These are phyloP conservation scores for Triops longicaudatus DNA, from an alignment of 1,140 invertebrate genomes.

Conservation along the genomic window DNA sequence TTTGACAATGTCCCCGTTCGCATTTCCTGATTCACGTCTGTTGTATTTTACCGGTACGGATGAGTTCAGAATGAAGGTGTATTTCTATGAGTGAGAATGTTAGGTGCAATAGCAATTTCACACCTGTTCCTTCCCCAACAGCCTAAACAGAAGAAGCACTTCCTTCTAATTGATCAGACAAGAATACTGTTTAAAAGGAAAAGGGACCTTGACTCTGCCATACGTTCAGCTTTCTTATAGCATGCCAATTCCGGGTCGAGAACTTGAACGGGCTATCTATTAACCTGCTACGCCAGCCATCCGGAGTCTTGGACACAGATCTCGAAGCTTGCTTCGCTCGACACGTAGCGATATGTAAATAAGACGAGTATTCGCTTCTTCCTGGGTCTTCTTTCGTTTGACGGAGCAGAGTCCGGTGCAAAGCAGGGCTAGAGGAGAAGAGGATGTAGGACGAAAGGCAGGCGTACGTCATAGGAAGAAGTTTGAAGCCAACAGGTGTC, in stretches of 20 bases:
- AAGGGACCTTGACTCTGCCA: neutral
- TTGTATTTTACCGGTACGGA: no score
- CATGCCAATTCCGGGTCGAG: neutral
- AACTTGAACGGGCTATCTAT: neutral
- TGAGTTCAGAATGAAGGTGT: no score
- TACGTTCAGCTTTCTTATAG: neutral
- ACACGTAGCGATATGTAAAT: conserved; percentile 12
- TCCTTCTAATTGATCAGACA: neutral
- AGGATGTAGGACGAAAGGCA: conserved; percentile 2
- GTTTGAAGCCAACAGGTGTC: neutral
- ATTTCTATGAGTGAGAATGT: no score
- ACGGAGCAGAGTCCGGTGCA: neutral
- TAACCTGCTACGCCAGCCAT: neutral
- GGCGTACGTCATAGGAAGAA: neutral
- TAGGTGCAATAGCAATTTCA: no score
- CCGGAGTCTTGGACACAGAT: neutral
- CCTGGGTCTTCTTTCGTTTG: neutral
- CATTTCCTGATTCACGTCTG: no score
- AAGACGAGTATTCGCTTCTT: neutral
- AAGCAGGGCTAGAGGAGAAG: neutral
- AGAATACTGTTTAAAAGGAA: neutral
- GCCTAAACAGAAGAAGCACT: neutral
- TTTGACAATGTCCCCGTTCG: no score
- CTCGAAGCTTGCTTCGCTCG: neutral
- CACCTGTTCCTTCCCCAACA: neutral